phyloP scores from a whole-genome alignment of 2,113 vertebrate species.

The Zeus faber region DNA sequence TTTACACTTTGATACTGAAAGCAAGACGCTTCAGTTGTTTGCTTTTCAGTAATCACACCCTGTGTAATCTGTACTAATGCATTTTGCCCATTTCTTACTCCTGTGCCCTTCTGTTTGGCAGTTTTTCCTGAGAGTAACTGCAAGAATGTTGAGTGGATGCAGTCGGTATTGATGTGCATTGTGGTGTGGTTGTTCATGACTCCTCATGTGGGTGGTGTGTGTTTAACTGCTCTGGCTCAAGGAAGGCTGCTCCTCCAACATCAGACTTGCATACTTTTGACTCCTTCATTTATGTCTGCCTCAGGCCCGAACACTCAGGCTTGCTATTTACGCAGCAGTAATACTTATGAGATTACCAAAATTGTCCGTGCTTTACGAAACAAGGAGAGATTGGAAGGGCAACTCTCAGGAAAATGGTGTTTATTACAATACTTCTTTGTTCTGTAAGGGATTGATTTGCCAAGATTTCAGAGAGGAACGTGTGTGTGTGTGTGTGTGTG shows the following conservation, averaged over 20 bases:
- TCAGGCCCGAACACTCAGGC: constrained; percentile 7
- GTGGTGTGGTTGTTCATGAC: constrained; percentile 58
- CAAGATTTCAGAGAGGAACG: too few species aligned
- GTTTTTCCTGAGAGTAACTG: constrained; percentile 38
- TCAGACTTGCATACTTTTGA: constrained; percentile 42
- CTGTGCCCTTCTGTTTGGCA: constrained; percentile 20
- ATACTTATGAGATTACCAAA: constrained; percentile 20
- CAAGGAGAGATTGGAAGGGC: constrained; percentile 1
- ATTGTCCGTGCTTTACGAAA: constrained; percentile 16
- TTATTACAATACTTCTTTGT: neutral
- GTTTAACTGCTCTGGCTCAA: constrained; percentile 50
- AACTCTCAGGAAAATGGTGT: neutral
- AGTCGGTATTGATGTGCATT: constrained; percentile 56
- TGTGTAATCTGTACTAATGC: constrained; percentile 19
- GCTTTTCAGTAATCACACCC: neutral
- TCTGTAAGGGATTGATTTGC: too few species aligned
- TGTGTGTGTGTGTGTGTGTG: too few species aligned
- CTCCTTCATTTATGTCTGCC: constrained; percentile 49
- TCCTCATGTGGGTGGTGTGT: constrained; percentile 61
- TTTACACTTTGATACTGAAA: constrained; percentile 18
- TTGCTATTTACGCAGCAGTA: constrained; percentile 18
- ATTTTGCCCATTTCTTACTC: constrained; percentile 3
- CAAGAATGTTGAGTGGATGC: constrained; percentile 66
- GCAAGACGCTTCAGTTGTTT: neutral
- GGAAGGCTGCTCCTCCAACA: constrained; percentile 51